Base-by-base conservation (phyloP, 1,140 invertebrate species). In the Galendromus occidentalis region DNA sequence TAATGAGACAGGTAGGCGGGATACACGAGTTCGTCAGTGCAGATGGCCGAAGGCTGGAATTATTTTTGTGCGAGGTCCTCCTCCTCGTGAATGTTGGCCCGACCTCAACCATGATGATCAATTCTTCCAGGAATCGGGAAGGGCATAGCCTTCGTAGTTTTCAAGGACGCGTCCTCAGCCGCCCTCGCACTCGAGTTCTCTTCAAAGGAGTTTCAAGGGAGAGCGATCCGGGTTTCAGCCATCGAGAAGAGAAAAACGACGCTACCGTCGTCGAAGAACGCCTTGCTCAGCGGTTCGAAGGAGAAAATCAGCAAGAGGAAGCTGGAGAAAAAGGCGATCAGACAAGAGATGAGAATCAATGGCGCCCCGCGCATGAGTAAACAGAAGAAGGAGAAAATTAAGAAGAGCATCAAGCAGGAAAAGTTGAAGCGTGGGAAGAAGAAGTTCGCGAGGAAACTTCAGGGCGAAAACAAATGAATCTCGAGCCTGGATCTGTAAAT, bases 281-380 rank as follows among this genome's bases (percentile, higher is more conserved):
- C 22, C 25, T 22, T 29, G 20, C 14, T 59, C 1, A 33, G 51
- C 2, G 51, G 51, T 14, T 59, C 51, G 17, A 59, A 25, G 25
- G 51, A 59, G 22, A 25, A 33, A 59, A 59, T 59, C 20, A 59
- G 25, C 20, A 59, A 59, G 51, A 59, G 25, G 51, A 59, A 59
- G 25, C 17, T 59, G 51, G 17, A 59, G 51, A 59, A 25, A 9
- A 59, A 59, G 22, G 25, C 51, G 14, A 17, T 29, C 25, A 25
- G 33, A 59, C 51, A 59, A 14, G 51, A 59, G 22, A 17, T 25
- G 2, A 59, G 25, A 25, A 14, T 29, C 2, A 59, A 59, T 5
- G 51, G 51, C 2, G 51, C 22, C 0, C 25, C 25, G 25, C 25
- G 33, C 17, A 20, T 59, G 25, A 33, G 51, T 22, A 59, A 59